phyloP scores from a whole-genome alignment of 2,113 vertebrate species.

The Candoia aspera region DNA sequence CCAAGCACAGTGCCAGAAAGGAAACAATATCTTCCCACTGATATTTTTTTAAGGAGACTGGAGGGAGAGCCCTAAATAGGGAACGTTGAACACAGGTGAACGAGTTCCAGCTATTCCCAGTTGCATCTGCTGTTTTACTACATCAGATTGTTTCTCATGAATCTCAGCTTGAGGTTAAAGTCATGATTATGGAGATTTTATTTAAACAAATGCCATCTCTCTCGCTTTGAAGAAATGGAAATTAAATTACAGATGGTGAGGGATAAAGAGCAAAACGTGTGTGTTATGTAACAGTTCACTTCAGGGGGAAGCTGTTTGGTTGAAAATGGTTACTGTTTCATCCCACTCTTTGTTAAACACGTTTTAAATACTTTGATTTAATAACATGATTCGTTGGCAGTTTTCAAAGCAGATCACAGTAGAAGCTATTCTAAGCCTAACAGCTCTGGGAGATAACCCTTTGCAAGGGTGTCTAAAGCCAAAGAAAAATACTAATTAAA shows the following conservation, averaged over 20 bases:
- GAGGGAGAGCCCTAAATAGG: neutral
- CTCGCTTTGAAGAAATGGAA: slow-evolving; percentile 27
- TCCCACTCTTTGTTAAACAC: slow-evolving; percentile 41
- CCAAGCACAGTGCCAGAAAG: neutral
- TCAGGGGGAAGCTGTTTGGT: slow-evolving; percentile 29
- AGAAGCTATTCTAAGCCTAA: slow-evolving; percentile 65
- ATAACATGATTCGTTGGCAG: slow-evolving; percentile 45
- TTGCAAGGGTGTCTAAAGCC: slow-evolving; percentile 46
- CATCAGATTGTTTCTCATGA: neutral
- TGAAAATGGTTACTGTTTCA: slow-evolving; percentile 49
- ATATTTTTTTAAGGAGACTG: slow-evolving; percentile 16
- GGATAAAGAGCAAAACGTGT: slow-evolving; percentile 39
- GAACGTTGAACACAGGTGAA: neutral
- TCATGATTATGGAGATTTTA: slow-evolving; percentile 31
- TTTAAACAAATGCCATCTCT: slow-evolving; percentile 35
- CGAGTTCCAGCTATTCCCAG: neutral
- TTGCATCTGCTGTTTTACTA: slow-evolving; percentile 26
- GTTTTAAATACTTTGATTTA: slow-evolving; percentile 52
- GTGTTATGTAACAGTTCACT: slow-evolving; percentile 13
- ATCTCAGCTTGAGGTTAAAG: slow-evolving; percentile 29
- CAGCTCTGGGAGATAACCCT: slow-evolving; percentile 57
- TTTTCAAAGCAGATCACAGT: slow-evolving; percentile 55
- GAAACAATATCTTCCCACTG: neutral
- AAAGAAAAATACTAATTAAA: slow-evolving; percentile 47
- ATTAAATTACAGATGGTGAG: slow-evolving; percentile 32